Evolutionary conservation across 2,888 invertebrate genomes (phyloP), one percentile per base, ranked within the genome.

Genomic region (Aspidiotus rigidus): DNA sequence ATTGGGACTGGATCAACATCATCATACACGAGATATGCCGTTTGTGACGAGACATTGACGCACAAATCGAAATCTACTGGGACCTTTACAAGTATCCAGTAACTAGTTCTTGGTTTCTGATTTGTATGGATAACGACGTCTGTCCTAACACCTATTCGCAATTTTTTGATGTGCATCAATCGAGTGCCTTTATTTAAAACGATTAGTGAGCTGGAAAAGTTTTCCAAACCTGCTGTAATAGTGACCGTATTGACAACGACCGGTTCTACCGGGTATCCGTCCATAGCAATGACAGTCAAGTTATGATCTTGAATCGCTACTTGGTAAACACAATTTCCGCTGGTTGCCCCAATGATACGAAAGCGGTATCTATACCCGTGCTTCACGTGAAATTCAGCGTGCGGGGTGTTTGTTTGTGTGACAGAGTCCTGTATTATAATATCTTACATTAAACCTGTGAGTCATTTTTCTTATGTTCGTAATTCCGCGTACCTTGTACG

Each of bases 331-430:
- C 85, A 85, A 69, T 80, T 80, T 5, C 83, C 76, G 13, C 82
- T 81, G 39, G 82, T 79, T 2, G 82, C 82, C 71, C 83, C 83
- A 69, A 84, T 80, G 64, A 84, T 73, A 55, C 84, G 79, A 71
- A 85, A 78, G 67, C 83, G 78, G 73, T 84, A 83, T 44, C 80
- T 78, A 55, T 77, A 78, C n/a, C 81, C 80, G 64, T 77, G 76
- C 73, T 79, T 76, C 8, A 83, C 77, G 0, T 72, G 70, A 62
- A 77, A 75, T 13, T 73, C 72, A 13, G 75, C 73, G 13, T 76
- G 70, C 0, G 77, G 75, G 7, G 75, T 74, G 9, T 73, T 73
- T 7, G 76, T 76, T n/a, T 72, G 71, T 11, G 73, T 74, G n/a
- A 49, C 69, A 7, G 73, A 72, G 71, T 75, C 72, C 76, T 77